Base-by-base conservation (phyloP, 2,113 vertebrate genomes). In the Neopipo cinnamomea region DNA sequence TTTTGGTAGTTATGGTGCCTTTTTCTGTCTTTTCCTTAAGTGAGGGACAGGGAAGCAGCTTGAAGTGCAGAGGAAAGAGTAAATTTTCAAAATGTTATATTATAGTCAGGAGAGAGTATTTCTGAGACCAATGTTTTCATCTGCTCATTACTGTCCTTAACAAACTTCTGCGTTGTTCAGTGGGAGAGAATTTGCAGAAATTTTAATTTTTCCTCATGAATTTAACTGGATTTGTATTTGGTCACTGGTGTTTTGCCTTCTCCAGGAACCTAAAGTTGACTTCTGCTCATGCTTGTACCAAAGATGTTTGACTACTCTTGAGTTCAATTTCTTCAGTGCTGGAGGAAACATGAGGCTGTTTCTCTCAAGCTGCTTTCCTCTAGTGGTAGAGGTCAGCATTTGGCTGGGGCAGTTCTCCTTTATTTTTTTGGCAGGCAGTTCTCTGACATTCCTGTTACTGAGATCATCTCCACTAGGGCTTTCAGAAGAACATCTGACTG, bases 381-480 rank as follows among this genome's bases (percentile, higher is more conserved):
- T 85, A 18, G 6, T 95, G 72, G 80, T 65, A 31, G 67, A 89
- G 65, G 22, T 95, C 91, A 85, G 12, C 7, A 41, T 93, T 97
- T 96, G 91, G 47, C 91, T 92, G 14, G 85, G 59, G 66, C 53
- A 55, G 31, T 47, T 53, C 52, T 78, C 46, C 80, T 79, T 77
- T 91, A 55, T 85, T 77, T 72, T 94, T 95, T 85, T 85, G 85
- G 78, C 74, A 75, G 70, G 17, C 35, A 18, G 14, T 94, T 92
- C 95, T 87, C 66, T 93, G 82, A 84, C 80, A 91, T 92, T 82
- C 67, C 87, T 93, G 4, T 81, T 95, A 63, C 71, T 96, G 96
- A 96, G 86, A 87, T 87, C 95, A 91, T 53, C 41, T 68, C 47
- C 37, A 25, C 35, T 76, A 39, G 81, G 87, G 73, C 86, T 93